phyloP scores from a whole-genome alignment of 2,888 invertebrate species.

The Cephus nigrinus region DNA sequence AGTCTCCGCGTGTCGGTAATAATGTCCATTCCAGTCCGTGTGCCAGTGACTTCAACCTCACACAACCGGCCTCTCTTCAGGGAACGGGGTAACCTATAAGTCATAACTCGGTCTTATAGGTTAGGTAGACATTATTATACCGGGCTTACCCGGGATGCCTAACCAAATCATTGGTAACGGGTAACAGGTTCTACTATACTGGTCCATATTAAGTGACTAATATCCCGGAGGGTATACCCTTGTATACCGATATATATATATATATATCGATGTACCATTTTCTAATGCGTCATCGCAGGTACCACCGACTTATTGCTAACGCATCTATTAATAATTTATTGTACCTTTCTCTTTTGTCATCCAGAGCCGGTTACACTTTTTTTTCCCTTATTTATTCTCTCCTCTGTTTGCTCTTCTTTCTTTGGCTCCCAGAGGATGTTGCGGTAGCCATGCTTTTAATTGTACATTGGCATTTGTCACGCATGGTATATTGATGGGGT shows the following conservation, averaged over 20 bases:
- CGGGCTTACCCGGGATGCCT: not conserved
- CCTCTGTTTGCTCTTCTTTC: not conserved
- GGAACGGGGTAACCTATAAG: conserved; percentile 2
- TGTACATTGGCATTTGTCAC: conserved; percentile 1
- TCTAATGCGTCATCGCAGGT: not conserved
- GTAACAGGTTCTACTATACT: conserved; percentile 32
- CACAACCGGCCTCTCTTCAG: not conserved
- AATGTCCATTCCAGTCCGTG: conserved; percentile 6
- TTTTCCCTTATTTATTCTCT: not conserved
- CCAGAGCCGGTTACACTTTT: not conserved
- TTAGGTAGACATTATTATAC: not conserved
- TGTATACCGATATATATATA: not conserved
- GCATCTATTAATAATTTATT: not conserved
- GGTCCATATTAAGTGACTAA: conserved; percentile 20
- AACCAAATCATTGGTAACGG: conserved; percentile 39
- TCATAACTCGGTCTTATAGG: not conserved
- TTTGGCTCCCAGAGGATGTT: not conserved
- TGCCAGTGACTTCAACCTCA: not conserved
- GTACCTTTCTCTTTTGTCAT: not conserved
- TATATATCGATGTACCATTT: not conserved
- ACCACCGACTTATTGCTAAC: not conserved
- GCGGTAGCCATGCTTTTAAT: not conserved
- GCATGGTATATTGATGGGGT: not conserved
- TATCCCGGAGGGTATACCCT: not conserved
- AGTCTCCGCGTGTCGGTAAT: conserved; percentile 9